Evolutionary conservation across 2,888 invertebrate genomes (phyloP), one percentile per base, ranked within the genome.

Genomic region (Cabera pusaria): DNA sequence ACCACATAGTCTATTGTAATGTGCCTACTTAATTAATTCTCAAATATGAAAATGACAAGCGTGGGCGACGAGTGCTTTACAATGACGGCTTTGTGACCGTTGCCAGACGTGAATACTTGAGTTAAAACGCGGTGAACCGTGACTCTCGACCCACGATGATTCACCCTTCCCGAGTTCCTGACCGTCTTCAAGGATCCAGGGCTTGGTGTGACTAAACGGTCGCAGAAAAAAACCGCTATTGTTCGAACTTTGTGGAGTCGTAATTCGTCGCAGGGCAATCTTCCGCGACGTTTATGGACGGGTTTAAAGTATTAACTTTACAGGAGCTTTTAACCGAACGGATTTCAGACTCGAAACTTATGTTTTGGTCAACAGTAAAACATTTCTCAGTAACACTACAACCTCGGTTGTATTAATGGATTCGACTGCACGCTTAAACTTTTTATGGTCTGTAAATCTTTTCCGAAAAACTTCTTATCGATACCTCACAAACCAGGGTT

Each of bases 151-250:
- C 78, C 65, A 66, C 50, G 49, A 57, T 63, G 83, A 84, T 56
- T 85, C 84, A 86, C 70, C 76, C 71, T 73, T 71, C 74, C 71
- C 72, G 69, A 59, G 71, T 73, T 71, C 74, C 71, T 72, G 69
- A 59, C 64, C 53, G 68, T 62, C 66, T 72, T 67, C 65, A 72
- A 81, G 78, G 80, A 81, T 77, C 64, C 57, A 59, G 61, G 60
- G 56, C 66, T 66, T 34, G 25, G 69, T 77, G 71, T 76, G 73
- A 77, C 77, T 77, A 77, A 76, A 63, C 22, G 18, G 17, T 49
- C 56, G 40, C 52, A 14, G 50, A 47, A 68, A 82, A 79, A 77
- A 81, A 72, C 56, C 46, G 36, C 68, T 64, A 79, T 84, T 85
- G 84, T 86, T 72, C 61, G 55, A 45, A 52, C 54, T 62, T 69